phyloP scores from a whole-genome alignment of 2,797 vertebrate species.

The Arnoldichthys spilopterus region DNA sequence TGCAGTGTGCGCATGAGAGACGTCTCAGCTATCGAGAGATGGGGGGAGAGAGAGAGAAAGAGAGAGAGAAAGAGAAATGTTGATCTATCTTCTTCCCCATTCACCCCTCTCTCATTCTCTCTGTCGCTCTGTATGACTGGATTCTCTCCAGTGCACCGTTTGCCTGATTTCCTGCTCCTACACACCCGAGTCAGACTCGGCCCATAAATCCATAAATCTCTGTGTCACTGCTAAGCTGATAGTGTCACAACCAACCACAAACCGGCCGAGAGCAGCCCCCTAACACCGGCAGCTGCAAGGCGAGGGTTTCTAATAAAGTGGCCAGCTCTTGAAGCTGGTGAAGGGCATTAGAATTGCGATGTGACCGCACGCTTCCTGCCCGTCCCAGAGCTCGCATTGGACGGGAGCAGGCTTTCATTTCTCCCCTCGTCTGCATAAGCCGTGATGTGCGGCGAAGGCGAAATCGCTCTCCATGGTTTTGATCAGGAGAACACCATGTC shows the following conservation, averaged over 20 bases:
- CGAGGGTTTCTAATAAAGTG: background rate
- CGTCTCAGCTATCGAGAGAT: background rate
- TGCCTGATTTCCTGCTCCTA: no score
- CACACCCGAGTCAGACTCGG: no score
- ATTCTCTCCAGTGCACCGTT: no score
- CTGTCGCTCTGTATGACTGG: no score
- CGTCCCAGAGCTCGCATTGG: slow-evolving; percentile 7
- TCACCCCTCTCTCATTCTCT: background rate
- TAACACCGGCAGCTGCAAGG: background rate
- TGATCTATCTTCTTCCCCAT: background rate
- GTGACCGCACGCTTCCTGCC: slow-evolving; percentile 22
- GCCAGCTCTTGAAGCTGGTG: background rate
- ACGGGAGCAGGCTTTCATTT: slow-evolving; percentile 8
- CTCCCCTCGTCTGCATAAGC: slow-evolving; percentile 34
- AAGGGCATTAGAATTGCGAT: background rate
- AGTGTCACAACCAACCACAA: no score
- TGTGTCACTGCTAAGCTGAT: no score
- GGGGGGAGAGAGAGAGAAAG: slow-evolving; percentile 11
- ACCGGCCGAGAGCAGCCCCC: no score
- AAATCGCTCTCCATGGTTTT: slow-evolving; percentile 53
- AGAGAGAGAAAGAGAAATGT: background rate
- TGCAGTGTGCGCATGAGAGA: background rate
- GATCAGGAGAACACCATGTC: slow-evolving; percentile 52
- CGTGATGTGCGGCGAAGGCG: slow-evolving; percentile 14
- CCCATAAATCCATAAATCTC: no score